phyloP scores from a whole-genome alignment of 1,140 invertebrate genomes.

The Trachymyrmex cornetzi region DNA sequence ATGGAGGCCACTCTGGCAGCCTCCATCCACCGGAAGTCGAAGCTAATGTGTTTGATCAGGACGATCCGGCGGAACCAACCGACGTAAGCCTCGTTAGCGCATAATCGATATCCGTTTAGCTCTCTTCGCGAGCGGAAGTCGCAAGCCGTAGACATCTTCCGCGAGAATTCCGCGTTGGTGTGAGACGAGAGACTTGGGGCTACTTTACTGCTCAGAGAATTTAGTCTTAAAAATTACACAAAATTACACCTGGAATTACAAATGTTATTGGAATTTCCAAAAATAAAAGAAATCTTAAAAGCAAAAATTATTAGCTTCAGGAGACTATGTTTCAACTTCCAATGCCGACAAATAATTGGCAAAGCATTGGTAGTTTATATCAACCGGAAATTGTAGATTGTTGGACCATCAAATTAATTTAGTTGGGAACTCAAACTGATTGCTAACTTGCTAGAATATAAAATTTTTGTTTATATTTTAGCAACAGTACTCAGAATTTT shows the following conservation, averaged over 20 bases:
- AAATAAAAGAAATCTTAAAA: not conserved
- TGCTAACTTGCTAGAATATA: too few species aligned
- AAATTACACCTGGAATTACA: not conserved
- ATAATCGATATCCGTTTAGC: constrained; percentile 76
- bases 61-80: constrained; percentile 56
- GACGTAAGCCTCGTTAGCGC: constrained; percentile 55
- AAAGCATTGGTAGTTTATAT: too few species aligned
- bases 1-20: constrained; percentile 63
- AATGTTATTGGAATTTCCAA: not conserved
- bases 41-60: constrained; percentile 79
- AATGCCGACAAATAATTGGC: too few species aligned
- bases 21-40: constrained; percentile 72
- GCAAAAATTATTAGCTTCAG: not conserved
- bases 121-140: constrained; percentile 20
- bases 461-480: too few species aligned
- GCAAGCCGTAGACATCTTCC: constrained; percentile 3
- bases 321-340: too few species aligned
- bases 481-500: too few species aligned
- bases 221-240: not conserved
- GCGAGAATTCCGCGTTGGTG: not conserved
- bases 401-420: too few species aligned
- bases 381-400: too few species aligned
- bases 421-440: too few species aligned
- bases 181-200: not conserved
- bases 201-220: not conserved